A percentile compares a stretch with the other conserved stretches of the same genome.
These are phyloP conservation scores for Dendrocincla fuliginosa DNA, from an alignment of 2,797 vertebrate species.

Conservation along the genomic window DNA sequence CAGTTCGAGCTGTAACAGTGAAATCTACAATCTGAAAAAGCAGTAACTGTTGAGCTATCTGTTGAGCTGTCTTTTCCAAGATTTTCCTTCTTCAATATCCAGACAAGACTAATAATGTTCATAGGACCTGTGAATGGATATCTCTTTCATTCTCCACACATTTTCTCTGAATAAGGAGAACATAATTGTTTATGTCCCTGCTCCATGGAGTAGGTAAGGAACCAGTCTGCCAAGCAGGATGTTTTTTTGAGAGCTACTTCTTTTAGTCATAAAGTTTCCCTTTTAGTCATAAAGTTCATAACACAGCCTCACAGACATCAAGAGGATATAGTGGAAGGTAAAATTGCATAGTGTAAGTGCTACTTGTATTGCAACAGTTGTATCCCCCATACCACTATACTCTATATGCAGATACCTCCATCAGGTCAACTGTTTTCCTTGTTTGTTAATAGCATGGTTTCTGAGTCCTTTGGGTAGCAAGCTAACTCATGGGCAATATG, in stretches of 20 bases:
- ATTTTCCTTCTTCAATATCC: not conserved
- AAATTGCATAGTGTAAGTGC: not conserved
- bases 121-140: not conserved
- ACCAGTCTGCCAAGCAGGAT: not conserved
- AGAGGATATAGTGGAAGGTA: not conserved
- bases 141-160: not conserved
- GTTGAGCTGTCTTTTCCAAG: not conserved
- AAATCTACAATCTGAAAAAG: not conserved
- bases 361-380: not conserved
- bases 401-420: not conserved
- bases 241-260: not conserved
- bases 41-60: not conserved
- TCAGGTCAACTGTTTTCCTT: not conserved
- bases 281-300: not conserved
- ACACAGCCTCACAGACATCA: not conserved
- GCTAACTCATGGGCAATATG: not conserved
- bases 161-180: not conserved
- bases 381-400: not conserved
- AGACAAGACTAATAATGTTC: not conserved
- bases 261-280: not conserved
- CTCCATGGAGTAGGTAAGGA: not conserved
- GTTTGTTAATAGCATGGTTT: not conserved
- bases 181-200: not conserved
- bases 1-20: not conserved
- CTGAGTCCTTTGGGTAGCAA: not conserved